These are phyloP conservation scores for Apolygus lucorum DNA, from an alignment of 1,140 invertebrate genomes.

Conservation along the genomic window DNA sequence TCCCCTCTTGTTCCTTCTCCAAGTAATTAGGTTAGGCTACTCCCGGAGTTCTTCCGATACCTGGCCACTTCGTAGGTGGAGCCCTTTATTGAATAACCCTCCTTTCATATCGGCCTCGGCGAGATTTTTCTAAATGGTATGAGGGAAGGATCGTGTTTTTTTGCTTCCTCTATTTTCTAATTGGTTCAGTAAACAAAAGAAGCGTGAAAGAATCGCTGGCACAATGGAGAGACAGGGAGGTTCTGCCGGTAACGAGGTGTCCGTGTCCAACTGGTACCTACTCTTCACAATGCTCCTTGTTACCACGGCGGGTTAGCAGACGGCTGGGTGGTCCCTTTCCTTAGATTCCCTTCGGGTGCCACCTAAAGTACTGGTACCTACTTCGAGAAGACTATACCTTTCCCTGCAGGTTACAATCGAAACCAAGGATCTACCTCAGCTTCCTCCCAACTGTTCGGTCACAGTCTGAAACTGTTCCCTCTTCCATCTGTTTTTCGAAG, in stretches of 20 bases:
- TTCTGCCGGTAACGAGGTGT: constrained; percentile 3
- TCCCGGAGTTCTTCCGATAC: not conserved
- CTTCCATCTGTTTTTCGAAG: no score
- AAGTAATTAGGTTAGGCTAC: constrained; percentile 4
- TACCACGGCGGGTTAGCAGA: not conserved
- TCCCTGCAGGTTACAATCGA: no score
- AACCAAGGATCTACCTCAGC: no score
- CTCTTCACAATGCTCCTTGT: constrained; percentile 3
- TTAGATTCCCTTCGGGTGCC: no score
- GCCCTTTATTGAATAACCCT: not conserved
- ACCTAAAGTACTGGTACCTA: no score
- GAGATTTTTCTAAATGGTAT: no score
- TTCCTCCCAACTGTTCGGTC: no score
- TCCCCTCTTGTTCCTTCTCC: not conserved
- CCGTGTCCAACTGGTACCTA: constrained; percentile 7
- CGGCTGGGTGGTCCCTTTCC: constrained; percentile 3
- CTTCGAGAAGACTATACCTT: no score
- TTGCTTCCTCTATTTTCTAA: not conserved
- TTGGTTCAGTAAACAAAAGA: constrained; percentile 12
- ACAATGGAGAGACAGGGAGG: not conserved
- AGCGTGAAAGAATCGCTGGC: constrained; percentile 6
- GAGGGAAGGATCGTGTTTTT: not conserved
- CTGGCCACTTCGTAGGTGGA: not conserved
- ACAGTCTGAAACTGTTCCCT: no score
- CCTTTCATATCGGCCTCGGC: no score